Evolutionary conservation across 2,888 invertebrate species (phyloP).

Genomic region (Coelinius sp.): DNA sequence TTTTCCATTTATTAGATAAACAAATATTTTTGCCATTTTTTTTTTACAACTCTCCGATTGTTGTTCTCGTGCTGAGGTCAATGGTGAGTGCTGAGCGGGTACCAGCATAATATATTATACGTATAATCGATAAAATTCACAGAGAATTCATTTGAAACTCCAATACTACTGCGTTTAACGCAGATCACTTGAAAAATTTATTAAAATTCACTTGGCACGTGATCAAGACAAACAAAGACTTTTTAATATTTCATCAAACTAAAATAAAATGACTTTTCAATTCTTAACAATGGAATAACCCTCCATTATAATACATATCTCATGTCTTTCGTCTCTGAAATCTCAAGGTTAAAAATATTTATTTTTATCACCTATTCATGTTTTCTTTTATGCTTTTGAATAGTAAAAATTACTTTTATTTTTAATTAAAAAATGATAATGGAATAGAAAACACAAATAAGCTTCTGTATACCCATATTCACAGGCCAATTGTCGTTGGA

Average conservation of each 20-base stretch:
- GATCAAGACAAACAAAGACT: neutral
- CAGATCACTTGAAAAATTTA: neutral
- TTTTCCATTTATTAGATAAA: no score
- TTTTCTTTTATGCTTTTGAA: no score
- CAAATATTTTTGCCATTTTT: no score
- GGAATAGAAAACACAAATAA: no score
- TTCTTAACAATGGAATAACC: neutral
- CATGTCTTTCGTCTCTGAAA: no score
- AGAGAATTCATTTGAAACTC: neutral
- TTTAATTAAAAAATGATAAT: no score
- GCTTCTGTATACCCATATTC: no score
- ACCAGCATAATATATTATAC: constrained; percentile 6
- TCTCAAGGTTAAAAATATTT: no score
- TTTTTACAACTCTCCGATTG: neutral
- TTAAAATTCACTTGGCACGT: neutral
- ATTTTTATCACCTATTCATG: no score
- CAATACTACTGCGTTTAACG: neutral
- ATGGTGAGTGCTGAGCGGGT: constrained; percentile 6
- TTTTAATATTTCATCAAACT: neutral
- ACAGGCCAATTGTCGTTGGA: no score
- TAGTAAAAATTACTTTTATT: no score
- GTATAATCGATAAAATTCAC: neutral
- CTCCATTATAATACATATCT: no score
- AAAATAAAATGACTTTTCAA: neutral
- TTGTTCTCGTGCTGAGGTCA: neutral